Percentiles rank a stretch among this genome's conserved stretches.
These are phyloP conservation scores for Drosophila histrio DNA, from an alignment of 2,888 invertebrate species.

Conservation along the genomic window DNA sequence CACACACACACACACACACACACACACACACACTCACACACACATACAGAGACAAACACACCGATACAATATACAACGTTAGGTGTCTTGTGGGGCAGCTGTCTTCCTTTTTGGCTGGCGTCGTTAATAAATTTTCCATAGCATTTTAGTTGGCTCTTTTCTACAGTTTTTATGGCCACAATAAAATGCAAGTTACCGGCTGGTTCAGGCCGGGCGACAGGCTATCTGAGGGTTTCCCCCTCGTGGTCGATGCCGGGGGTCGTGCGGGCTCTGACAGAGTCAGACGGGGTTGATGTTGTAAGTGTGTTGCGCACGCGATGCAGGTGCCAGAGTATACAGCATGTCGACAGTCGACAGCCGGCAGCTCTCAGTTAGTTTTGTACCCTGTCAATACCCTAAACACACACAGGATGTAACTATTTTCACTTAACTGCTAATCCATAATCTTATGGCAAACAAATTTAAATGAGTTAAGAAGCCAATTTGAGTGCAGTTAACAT, in stretches of 20 bases:
- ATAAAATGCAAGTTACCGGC: conserved; percentile 59
- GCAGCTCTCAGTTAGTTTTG: conserved; percentile 5
- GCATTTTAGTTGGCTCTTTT: conserved; percentile 59
- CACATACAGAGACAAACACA: conserved; percentile 1
- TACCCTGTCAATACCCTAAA: conserved; percentile 3
- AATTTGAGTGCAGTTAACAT: not conserved
- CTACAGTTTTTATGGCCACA: conserved; percentile 56
- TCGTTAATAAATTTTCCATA: conserved; percentile 62
- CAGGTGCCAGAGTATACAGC: conserved; percentile 35
- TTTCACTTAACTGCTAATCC: not conserved
- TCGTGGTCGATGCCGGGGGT: not conserved
- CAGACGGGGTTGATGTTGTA: conserved; percentile 4
- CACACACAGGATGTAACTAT: conserved; percentile 6
- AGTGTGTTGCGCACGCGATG: conserved; percentile 72
- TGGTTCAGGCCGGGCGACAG: conserved; percentile 38
- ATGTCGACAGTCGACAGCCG: not conserved
- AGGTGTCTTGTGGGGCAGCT: conserved; percentile 43
- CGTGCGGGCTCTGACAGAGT: not conserved
- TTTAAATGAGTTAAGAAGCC: not conserved
- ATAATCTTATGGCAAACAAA: not conserved
- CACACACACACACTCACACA: not conserved
- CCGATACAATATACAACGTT: not conserved
- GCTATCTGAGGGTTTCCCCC: conserved; percentile 9
- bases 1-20: conserved; percentile 5
- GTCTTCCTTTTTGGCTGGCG: conserved; percentile 51